These are phyloP conservation scores for Meiosimyza platycephala DNA, from an alignment of 2,888 invertebrate species.

Conservation along the genomic window DNA sequence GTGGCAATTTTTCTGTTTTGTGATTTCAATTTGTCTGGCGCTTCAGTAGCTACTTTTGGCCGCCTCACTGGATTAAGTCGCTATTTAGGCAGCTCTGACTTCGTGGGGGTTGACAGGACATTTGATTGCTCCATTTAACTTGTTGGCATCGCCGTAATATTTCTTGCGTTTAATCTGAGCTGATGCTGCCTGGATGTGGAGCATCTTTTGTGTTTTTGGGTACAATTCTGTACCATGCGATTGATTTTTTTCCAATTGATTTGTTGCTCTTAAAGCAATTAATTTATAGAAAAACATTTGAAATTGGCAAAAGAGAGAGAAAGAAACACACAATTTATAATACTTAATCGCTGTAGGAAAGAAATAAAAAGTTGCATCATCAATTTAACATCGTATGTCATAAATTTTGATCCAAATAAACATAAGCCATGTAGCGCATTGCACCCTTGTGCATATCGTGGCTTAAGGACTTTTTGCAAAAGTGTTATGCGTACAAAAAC, in stretches of 20 bases:
- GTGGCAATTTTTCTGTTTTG: slow-evolving; percentile 49
- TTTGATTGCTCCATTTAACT: slow-evolving; percentile 60
- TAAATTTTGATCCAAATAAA: too few relatives aligned
- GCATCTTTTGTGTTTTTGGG: neutral
- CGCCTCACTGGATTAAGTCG: slow-evolving; percentile 31
- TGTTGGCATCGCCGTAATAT: slow-evolving; percentile 34
- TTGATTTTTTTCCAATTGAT: slow-evolving; percentile 6
- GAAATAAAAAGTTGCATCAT: too few relatives aligned
- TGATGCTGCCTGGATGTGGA: neutral
- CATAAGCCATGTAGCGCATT: too few relatives aligned
- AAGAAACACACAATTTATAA: too few relatives aligned
- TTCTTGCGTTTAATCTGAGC: slow-evolving; percentile 19
- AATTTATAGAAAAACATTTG: neutral
- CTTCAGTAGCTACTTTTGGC: slow-evolving; percentile 36
- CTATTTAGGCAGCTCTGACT: slow-evolving; percentile 38
- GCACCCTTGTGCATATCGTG: too few relatives aligned
- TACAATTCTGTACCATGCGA: neutral
- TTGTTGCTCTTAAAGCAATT: slow-evolving; percentile 5
- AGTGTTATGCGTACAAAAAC: too few relatives aligned
- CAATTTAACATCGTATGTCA: too few relatives aligned
- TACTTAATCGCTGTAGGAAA: too few relatives aligned
- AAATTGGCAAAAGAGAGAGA: too few relatives aligned
- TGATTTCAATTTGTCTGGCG: slow-evolving; percentile 56
- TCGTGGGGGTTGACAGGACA: slow-evolving; percentile 51
- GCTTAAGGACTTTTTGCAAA: too few relatives aligned